Evolutionary conservation across 2,113 vertebrate species (phyloP).

Genomic region (Telmatochromis brachygnathus): DNA sequence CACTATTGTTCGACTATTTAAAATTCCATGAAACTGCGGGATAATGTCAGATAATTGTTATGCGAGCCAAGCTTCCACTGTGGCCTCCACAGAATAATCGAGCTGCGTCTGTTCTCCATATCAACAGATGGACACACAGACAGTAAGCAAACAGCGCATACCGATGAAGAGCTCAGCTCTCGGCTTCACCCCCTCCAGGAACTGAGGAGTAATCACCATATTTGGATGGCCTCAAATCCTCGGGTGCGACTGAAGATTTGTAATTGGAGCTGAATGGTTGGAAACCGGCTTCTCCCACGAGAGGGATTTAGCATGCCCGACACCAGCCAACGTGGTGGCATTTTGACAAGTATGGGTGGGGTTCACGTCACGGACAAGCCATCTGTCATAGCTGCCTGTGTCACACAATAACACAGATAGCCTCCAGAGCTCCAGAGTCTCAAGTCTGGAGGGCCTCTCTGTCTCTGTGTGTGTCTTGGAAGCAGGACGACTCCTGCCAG

Average conservation of each 20-base stretch:
- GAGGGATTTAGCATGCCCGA: conserved; percentile 36
- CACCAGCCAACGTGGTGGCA: conserved; percentile 32
- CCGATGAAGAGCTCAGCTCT: conserved; percentile 47
- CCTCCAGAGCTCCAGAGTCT: conserved; percentile 38
- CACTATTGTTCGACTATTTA: neutral
- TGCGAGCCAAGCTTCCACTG: conserved; percentile 28
- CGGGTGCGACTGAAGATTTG: conserved; percentile 53
- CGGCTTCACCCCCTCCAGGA: conserved; percentile 37
- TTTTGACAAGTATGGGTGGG: conserved; percentile 50
- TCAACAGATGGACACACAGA: conserved; percentile 62
- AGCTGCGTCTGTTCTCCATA: conserved; percentile 22
- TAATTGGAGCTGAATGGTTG: conserved; percentile 54
- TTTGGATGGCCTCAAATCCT: conserved; percentile 54
- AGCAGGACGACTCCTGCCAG: conserved; percentile 20
- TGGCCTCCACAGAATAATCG: conserved; percentile 25
- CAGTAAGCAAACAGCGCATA: conserved; percentile 53
- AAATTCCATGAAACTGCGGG: conserved; percentile 12
- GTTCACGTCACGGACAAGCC: conserved; percentile 37
- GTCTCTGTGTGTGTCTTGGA: conserved; percentile 31
- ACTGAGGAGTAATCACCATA: conserved; percentile 39
- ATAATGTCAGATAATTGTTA: conserved; percentile 37
- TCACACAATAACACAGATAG: conserved; percentile 44
- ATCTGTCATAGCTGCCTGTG: conserved; percentile 38
- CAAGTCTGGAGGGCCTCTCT: conserved; percentile 16
- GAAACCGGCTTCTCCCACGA: conserved; percentile 37